phyloP scores from a whole-genome alignment of 2,888 invertebrate species.

The Mamestra brassicae region DNA sequence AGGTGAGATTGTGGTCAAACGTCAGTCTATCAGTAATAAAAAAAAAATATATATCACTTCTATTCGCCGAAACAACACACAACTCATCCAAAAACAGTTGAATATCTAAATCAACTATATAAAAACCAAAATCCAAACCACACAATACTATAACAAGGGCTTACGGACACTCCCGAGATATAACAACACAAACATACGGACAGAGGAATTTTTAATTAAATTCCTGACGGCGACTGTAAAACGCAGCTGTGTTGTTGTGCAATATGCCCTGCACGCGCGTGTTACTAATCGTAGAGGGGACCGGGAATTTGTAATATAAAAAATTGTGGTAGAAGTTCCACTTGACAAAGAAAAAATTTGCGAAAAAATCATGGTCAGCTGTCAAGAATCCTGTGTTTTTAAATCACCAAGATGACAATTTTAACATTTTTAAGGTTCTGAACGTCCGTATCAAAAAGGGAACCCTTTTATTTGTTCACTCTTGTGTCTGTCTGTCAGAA shows the following conservation, averaged over 20 bases:
- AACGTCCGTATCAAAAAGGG: too few relatives aligned
- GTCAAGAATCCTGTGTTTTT: too few relatives aligned
- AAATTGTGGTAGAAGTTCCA: conserved; percentile 10
- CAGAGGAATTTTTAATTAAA: conserved; percentile 75
- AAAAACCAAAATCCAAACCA: conserved; percentile 28
- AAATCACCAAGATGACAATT: too few relatives aligned
- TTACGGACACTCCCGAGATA: conserved; percentile 52
- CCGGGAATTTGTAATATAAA: neutral
- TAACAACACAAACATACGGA: conserved; percentile 59
- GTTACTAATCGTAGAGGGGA: conserved; percentile 72
- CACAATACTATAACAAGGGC: conserved; percentile 32
- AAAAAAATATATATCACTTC: too few relatives aligned
- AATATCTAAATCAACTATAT: conserved; percentile 1
- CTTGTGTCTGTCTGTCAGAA: too few relatives aligned
- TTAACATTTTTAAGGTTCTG: too few relatives aligned
- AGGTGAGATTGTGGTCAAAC: too few relatives aligned
- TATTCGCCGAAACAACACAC: neutral
- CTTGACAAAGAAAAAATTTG: neutral
- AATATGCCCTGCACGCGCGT: conserved; percentile 61
- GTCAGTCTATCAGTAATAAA: too few relatives aligned
- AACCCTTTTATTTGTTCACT: too few relatives aligned
- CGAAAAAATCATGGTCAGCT: too few relatives aligned
- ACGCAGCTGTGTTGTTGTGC: conserved; percentile 75
- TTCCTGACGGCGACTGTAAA: conserved; percentile 69
- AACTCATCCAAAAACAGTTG: neutral